Percentiles rank a stretch among this genome's conserved stretches.
Evolutionary conservation across 2,797 vertebrate species (phyloP).

Genomic region (Cygnus olor): DNA sequence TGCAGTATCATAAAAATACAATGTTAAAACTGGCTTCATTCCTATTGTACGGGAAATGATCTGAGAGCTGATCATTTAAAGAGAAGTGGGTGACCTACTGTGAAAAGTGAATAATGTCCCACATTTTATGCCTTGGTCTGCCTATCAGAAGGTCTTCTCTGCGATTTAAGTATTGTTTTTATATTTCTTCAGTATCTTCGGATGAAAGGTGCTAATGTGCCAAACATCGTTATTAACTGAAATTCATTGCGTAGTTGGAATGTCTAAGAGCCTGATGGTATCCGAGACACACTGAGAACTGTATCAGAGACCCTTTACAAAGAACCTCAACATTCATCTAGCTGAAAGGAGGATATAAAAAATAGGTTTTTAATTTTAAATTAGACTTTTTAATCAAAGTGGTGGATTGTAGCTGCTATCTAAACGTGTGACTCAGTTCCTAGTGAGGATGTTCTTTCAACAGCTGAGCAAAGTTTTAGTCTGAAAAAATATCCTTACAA

Average conservation of each 20-base stretch:
- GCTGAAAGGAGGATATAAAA: constrained; percentile 27
- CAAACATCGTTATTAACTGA: constrained; percentile 30
- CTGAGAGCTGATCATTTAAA: not conserved
- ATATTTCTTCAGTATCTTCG: not conserved
- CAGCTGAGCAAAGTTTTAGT: constrained; percentile 29
- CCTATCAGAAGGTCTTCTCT: not conserved
- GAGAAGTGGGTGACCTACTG: constrained; percentile 37
- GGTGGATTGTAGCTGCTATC: constrained; percentile 12
- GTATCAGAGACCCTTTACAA: not conserved
- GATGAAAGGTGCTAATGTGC: constrained; percentile 34
- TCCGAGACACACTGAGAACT: constrained; percentile 17
- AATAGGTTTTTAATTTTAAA: constrained; percentile 54
- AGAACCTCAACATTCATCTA: not conserved
- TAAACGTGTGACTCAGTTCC: not conserved
- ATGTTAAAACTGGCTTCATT: not conserved
- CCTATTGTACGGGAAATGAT: constrained; percentile 9
- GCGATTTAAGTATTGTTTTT: constrained; percentile 33
- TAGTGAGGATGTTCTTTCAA: constrained; percentile 42
- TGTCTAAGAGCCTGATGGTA: not conserved
- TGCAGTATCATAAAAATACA: constrained; percentile 27
- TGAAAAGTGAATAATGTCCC: constrained; percentile 13
- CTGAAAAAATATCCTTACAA: constrained; percentile 25
- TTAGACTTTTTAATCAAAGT: constrained; percentile 56
- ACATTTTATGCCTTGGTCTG: not conserved
- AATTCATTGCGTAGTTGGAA: not conserved